Conservation (phyloP, 2,797 vertebrate genomes). For the Aldrovandia affinis region DNA sequence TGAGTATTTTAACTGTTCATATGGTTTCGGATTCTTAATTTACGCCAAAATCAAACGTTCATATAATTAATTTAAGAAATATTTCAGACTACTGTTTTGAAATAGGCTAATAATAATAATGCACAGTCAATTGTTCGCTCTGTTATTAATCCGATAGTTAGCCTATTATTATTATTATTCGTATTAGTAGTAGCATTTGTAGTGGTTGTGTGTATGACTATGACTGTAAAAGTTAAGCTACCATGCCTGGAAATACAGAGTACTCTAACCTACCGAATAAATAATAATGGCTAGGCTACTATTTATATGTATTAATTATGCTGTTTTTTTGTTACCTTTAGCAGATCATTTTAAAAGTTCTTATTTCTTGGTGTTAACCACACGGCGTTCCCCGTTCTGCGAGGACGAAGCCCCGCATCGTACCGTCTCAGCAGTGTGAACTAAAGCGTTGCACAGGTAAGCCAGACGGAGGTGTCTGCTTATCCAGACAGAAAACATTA, state of each 20-base stretch:
- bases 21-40: slow-evolving; percentile 1
- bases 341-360: not conserved
- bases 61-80: not conserved
- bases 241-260: not conserved
- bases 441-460: not conserved
- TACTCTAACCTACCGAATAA: not conserved
- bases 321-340: not conserved
- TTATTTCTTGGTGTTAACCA: not conserved
- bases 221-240: not conserved
- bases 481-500: not conserved
- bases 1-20: not conserved
- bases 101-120: not conserved
- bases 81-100: not conserved
- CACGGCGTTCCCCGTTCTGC: not conserved
- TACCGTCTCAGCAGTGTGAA: not conserved
- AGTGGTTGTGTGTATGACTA: not conserved
- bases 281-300: not conserved
- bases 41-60: not conserved
- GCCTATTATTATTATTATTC: not conserved
- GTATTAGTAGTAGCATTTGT: not conserved
- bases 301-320: not conserved
- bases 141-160: slow-evolving; percentile 20
- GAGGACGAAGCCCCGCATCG: not conserved
- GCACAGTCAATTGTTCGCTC: not conserved
- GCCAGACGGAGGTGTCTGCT: not conserved